Evolutionary conservation across 1,140 invertebrate species (phyloP).

Genomic region (Drosophila mayri): DNA sequence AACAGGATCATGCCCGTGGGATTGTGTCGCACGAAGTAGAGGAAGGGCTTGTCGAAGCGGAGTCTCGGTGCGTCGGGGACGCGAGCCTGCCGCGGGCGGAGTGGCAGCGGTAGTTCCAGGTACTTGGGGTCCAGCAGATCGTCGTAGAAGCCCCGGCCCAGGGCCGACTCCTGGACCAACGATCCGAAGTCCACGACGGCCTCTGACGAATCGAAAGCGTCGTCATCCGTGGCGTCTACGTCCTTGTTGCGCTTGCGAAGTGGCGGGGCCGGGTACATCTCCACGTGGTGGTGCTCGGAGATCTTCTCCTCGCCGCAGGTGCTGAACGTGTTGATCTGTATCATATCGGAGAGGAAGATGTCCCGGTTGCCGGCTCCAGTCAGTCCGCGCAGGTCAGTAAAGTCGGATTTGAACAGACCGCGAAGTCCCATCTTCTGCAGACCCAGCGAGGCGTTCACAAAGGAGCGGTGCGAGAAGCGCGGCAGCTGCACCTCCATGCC

Average conservation of each 20-base stretch:
- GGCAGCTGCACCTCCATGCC: slow-evolving; percentile 93
- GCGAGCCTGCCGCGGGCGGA: slow-evolving; percentile 89
- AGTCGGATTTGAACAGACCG: slow-evolving; percentile 90
- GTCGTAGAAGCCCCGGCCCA: slow-evolving; percentile 87
- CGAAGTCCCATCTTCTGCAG: slow-evolving; percentile 92
- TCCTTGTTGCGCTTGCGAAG: slow-evolving; percentile 85
- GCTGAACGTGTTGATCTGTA: slow-evolving; percentile 92
- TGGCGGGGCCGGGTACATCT: slow-evolving; percentile 91
- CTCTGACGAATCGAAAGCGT: slow-evolving; percentile 66
- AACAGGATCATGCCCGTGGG: slow-evolving; percentile 94
- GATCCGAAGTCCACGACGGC: slow-evolving; percentile 70
- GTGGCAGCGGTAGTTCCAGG: slow-evolving; percentile 88
- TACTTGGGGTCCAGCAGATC: slow-evolving; percentile 87
- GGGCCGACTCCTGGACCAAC: slow-evolving; percentile 85
- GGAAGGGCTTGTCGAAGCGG: slow-evolving; percentile 93
- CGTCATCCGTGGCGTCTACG: slow-evolving; percentile 67
- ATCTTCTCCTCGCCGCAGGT: slow-evolving; percentile 91
- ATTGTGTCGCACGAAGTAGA: slow-evolving; percentile 94
- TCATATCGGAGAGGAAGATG: slow-evolving; percentile 91
- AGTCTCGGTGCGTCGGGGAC: slow-evolving; percentile 89
- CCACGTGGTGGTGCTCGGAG: slow-evolving; percentile 90
- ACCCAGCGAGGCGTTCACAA: slow-evolving; percentile 91
- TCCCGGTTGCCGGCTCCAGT: slow-evolving; percentile 90
- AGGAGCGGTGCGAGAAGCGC: slow-evolving; percentile 92
- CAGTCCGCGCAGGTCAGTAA: slow-evolving; percentile 92